Conservation (phyloP, 1,140 invertebrate genomes). For the Macrobrachium nipponense region DNA sequence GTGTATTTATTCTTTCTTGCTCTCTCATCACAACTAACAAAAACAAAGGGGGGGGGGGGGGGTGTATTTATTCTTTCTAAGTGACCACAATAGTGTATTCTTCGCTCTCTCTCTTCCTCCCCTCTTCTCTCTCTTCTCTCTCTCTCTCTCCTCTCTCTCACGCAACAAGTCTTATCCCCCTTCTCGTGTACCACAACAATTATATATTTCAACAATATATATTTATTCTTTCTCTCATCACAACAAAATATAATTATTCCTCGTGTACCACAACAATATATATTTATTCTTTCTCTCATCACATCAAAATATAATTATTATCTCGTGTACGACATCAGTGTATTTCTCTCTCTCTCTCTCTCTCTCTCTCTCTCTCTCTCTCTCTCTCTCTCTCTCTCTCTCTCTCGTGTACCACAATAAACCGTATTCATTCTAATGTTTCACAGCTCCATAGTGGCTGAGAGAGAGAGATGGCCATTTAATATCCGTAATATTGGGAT, state of each 20-base stretch:
- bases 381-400: background rate
- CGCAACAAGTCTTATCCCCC: background rate
- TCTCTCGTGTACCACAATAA: no score
- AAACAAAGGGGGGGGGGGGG: background rate
- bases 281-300: background rate
- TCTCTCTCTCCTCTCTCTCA: background rate
- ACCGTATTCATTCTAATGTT: background rate
- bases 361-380: background rate
- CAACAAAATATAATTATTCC: no score
- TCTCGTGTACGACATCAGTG: background rate
- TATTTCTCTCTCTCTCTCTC: conserved; percentile 4
- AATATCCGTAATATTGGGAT: no score
- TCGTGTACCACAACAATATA: no score
- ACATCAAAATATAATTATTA: no score
- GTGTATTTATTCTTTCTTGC: background rate
- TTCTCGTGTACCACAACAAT: background rate
- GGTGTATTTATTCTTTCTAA: no score
- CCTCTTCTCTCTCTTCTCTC: background rate
- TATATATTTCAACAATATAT: no score
- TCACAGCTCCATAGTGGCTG: no score
- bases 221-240: background rate
- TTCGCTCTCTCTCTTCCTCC: background rate
- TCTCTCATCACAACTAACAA: background rate
- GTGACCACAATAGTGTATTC: background rate
- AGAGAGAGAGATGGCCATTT: no score